Evolutionary conservation across 2,888 invertebrate species (phyloP).

Genomic region (Lacanobia oleracea): DNA sequence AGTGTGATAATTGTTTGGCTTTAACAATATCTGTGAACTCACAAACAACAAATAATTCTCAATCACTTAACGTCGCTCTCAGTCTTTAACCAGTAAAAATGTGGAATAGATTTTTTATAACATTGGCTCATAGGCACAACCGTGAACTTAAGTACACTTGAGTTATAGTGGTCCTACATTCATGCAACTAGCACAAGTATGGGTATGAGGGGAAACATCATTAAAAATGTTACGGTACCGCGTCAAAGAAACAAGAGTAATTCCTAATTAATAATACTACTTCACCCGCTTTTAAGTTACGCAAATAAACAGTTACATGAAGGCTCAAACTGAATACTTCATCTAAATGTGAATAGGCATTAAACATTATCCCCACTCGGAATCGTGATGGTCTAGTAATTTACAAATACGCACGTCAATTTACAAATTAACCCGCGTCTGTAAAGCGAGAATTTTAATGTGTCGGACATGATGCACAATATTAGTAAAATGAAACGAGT

Average conservation of each 20-base stretch:
- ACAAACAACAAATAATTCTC: constrained; percentile 27
- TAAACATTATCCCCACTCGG: constrained; percentile 25
- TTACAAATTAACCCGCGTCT: constrained; percentile 62
- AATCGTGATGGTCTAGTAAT: constrained; percentile 53
- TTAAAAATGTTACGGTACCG: constrained; percentile 29
- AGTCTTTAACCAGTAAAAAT: constrained; percentile 12
- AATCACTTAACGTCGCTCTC: constrained; percentile 5
- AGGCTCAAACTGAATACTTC: constrained; percentile 23
- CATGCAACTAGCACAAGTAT: constrained; percentile 20
- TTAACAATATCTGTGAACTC: constrained; percentile 22
- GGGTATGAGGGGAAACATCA: constrained; percentile 26
- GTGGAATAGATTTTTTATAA: constrained; percentile 11
- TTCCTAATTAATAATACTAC: constrained; percentile 19
- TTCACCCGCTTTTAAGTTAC: not conserved
- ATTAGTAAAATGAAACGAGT: constrained; percentile 85
- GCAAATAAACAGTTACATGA: constrained; percentile 11
- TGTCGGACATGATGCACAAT: constrained; percentile 79
- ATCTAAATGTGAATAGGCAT: constrained; percentile 31
- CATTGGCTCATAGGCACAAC: constrained; percentile 11
- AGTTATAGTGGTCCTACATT: constrained; percentile 20
- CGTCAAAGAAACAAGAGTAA: constrained; percentile 20
- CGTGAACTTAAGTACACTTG: constrained; percentile 15
- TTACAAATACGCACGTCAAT: constrained; percentile 60
- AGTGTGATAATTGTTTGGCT: constrained; percentile 26
- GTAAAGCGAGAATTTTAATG: constrained; percentile 71